Conservation (phyloP, 2,888 invertebrate species). For the Crocallis elinguaria region DNA sequence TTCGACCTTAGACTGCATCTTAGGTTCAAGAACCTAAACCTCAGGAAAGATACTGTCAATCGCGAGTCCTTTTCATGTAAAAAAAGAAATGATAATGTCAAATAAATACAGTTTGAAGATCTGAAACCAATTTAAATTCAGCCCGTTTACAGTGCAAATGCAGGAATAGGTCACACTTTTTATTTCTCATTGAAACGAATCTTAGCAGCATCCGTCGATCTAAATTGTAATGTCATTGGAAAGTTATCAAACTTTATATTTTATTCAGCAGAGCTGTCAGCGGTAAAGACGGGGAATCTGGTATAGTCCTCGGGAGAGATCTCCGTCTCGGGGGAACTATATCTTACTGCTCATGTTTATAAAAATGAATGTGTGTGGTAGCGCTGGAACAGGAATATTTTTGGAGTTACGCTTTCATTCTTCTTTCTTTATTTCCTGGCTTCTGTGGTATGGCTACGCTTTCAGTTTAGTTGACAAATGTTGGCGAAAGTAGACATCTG, state of each 20-base stretch:
- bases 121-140: too few relatives aligned
- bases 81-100: too few relatives aligned
- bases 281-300: slow-evolving; percentile 8
- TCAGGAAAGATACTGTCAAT: too few relatives aligned
- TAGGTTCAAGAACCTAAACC: too few relatives aligned
- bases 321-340: slow-evolving; percentile 6
- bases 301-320: slow-evolving; percentile 7
- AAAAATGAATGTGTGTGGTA: slow-evolving; percentile 15
- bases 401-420: background rate
- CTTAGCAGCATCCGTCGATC: background rate
- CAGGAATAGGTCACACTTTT: too few relatives aligned
- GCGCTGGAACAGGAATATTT: slow-evolving; percentile 1
- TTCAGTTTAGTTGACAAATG: too few relatives aligned
- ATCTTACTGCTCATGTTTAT: slow-evolving; percentile 16
- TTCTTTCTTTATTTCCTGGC: background rate
- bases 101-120: too few relatives aligned
- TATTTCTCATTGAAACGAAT: background rate
- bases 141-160: too few relatives aligned
- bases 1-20: too few relatives aligned
- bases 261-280: slow-evolving; percentile 18
- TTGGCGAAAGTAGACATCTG: too few relatives aligned
- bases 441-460: too few relatives aligned
- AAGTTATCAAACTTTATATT: slow-evolving; percentile 16
- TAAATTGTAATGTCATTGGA: background rate
- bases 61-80: too few relatives aligned